Percentiles rank a stretch among this genome's conserved stretches.
Evolutionary conservation across 2,888 invertebrate genomes (phyloP).

Genomic region (Eulithis prunata): DNA sequence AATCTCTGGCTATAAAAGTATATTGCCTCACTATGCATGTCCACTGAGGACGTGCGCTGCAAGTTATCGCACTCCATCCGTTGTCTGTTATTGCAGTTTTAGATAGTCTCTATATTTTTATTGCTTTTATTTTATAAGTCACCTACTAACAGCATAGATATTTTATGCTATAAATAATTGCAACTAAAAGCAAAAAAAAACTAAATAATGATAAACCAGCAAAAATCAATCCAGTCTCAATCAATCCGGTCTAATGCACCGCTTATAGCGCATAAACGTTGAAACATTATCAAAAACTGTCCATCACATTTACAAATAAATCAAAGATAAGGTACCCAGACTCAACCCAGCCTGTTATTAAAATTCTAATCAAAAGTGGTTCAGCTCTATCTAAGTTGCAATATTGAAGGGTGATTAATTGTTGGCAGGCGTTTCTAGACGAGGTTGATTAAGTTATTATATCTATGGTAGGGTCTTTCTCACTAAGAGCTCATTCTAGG

Average conservation of each 20-base stretch:
- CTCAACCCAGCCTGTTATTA: slow-evolving; percentile 22
- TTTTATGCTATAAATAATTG: too few species aligned
- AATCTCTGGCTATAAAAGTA: too few species aligned
- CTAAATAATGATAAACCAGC: not conserved
- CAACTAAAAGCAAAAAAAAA: slow-evolving; percentile 12
- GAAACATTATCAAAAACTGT: slow-evolving; percentile 23
- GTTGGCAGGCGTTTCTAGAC: slow-evolving; percentile 7
- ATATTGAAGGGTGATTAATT: slow-evolving; percentile 20
- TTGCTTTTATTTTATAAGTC: too few species aligned
- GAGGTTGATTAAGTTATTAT: slow-evolving; percentile 15
- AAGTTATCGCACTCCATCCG: too few species aligned
- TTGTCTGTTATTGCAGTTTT: too few species aligned
- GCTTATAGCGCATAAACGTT: slow-evolving; percentile 5
- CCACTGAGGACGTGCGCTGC: too few species aligned
- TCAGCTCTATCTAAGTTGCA: slow-evolving; percentile 16
- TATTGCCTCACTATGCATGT: too few species aligned
- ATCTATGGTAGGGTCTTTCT: slow-evolving; percentile 6
- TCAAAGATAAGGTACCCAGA: slow-evolving; percentile 15
- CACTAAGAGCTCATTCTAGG: not conserved
- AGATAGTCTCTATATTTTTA: too few species aligned
- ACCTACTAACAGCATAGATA: too few species aligned
- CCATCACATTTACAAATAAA: slow-evolving; percentile 17
- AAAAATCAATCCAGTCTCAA: slow-evolving; percentile 2
- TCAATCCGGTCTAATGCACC: not conserved
- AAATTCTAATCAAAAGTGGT: slow-evolving; percentile 30